These are phyloP conservation scores for Cygnus atratus DNA, from an alignment of 2,113 vertebrate genomes.

Conservation along the genomic window DNA sequence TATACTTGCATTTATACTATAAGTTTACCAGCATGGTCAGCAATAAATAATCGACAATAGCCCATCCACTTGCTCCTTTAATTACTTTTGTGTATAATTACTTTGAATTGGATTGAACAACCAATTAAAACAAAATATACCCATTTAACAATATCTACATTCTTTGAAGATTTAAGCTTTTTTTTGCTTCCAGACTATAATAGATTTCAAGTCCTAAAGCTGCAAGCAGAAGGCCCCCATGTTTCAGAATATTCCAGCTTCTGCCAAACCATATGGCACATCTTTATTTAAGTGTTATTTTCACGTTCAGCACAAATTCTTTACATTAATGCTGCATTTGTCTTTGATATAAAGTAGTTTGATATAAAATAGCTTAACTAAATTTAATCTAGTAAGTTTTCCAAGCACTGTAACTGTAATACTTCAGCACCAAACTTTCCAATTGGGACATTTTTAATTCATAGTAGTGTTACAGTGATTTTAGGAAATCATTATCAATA, in stretches of 20 bases:
- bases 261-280: conserved; percentile 10
- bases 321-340: conserved; percentile 40
- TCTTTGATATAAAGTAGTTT: conserved; percentile 32
- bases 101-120: not conserved
- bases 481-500: conserved; percentile 30
- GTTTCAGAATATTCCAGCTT: not conserved
- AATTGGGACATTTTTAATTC: conserved; percentile 19
- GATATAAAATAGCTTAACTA: conserved; percentile 45
- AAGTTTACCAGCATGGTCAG: not conserved
- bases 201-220: not conserved
- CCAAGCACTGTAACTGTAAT: not conserved
- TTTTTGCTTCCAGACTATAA: not conserved
- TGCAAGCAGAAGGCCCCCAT: not conserved
- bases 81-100: not conserved
- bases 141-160: not conserved
- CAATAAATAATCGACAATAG: not conserved
- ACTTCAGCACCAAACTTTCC: conserved; percentile 10
- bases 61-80: not conserved
- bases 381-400: conserved; percentile 39
- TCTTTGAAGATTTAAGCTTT: not conserved
- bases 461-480: not conserved
- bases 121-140: not conserved
- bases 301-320: conserved; percentile 6
- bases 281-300: conserved; percentile 17
- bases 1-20: not conserved